These are phyloP conservation scores for Drosophila aff. DNA, from an alignment of 1,140 invertebrate species.

Conservation along the genomic window DNA sequence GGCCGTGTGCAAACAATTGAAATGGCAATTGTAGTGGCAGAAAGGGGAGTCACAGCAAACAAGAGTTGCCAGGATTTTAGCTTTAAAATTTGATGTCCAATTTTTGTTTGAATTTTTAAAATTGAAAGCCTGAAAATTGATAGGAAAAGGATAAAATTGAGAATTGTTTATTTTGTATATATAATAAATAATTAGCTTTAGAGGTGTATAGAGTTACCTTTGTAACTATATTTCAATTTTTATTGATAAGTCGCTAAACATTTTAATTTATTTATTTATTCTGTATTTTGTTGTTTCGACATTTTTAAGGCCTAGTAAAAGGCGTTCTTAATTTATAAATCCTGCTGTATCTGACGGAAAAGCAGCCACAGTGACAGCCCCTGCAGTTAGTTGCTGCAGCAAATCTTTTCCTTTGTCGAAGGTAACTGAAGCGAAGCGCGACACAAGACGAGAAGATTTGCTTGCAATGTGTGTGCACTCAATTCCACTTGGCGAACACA, in stretches of 20 bases:
- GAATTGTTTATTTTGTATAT: too few species aligned
- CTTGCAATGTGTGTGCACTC: slow-evolving; percentile 29
- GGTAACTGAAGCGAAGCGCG: slow-evolving; percentile 79
- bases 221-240: too few species aligned
- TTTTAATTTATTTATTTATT: too few species aligned
- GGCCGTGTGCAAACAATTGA: slow-evolving; percentile 32
- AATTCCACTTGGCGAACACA: slow-evolving; percentile 45
- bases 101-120: background rate
- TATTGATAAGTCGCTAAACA: too few species aligned
- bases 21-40: slow-evolving; percentile 9
- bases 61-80: slow-evolving; percentile 9
- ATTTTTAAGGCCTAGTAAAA: background rate
- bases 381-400: slow-evolving; percentile 14
- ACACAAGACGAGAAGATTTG: slow-evolving; percentile 40
- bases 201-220: too few species aligned
- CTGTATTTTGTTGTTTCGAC: too few species aligned
- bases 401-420: slow-evolving; percentile 62
- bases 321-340: background rate
- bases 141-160: background rate
- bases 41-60: background rate
- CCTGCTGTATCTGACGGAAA: background rate
- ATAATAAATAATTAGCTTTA: too few species aligned
- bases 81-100: background rate
- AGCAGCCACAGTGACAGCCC: slow-evolving; percentile 24
- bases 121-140: background rate